Evolutionary conservation across 1,140 invertebrate species (phyloP).

Genomic region (Amphibalanus amphitrite): DNA sequence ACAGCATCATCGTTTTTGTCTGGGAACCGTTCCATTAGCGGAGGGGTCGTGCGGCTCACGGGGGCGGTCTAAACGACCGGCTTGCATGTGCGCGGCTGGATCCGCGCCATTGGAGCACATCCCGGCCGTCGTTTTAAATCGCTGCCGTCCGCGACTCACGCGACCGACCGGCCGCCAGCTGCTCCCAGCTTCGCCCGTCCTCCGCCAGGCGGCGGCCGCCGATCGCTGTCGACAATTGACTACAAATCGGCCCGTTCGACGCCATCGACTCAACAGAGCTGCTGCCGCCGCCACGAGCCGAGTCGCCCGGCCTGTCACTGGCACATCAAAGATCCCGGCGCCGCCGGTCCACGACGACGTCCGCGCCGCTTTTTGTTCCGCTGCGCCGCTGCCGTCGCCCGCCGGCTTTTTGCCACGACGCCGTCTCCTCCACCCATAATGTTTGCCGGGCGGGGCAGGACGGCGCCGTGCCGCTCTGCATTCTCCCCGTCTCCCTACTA

Average conservation of each 20-base stretch:
- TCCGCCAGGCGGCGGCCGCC: background rate
- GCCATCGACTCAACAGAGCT: too few relatives aligned
- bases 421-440: background rate
- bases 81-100: background rate
- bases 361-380: background rate
- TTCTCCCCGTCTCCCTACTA: background rate
- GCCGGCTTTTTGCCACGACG: background rate
- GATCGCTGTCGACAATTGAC: too few relatives aligned
- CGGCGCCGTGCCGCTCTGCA: background rate
- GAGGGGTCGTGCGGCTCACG: background rate
- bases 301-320: background rate
- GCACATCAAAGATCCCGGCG: background rate
- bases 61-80: background rate
- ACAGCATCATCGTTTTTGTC: background rate
- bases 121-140: background rate
- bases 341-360: background rate
- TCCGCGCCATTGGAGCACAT: background rate
- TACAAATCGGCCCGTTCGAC: too few relatives aligned
- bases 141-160: background rate
- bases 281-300: too few relatives aligned
- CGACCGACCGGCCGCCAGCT: background rate
- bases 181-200: background rate
- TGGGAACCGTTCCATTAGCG: background rate
- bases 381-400: background rate
- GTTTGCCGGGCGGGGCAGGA: background rate